Conservation (phyloP, 1,140 invertebrate genomes). For the Riptortus pedestris region DNA sequence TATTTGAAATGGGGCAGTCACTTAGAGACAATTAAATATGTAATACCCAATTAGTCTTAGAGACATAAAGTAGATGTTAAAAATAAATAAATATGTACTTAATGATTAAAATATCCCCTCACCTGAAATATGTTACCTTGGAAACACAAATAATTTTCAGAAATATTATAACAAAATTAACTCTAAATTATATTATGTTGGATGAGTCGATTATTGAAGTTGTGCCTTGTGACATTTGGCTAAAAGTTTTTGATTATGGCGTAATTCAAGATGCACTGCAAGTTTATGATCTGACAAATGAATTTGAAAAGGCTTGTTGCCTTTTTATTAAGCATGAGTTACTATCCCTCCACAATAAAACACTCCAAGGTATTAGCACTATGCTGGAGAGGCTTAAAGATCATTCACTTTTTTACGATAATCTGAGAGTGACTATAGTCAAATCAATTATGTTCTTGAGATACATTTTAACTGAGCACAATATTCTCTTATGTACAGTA, state of each 20-base stretch:
- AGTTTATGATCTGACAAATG: neutral
- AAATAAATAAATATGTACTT: too few species aligned
- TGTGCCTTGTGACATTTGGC: conserved; percentile 2
- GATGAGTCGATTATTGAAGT: too few species aligned
- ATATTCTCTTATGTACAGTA: neutral
- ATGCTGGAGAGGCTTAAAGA: neutral
- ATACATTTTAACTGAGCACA: neutral
- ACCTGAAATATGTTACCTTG: too few species aligned
- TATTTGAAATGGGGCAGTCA: too few species aligned
- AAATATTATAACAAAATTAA: too few species aligned
- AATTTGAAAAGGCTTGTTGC: neutral
- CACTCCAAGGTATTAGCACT: neutral
- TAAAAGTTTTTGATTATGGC: neutral
- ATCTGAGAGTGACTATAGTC: neutral
- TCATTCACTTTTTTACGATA: neutral
- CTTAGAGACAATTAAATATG: too few species aligned
- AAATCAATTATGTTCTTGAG: neutral
- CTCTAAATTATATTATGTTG: too few species aligned
- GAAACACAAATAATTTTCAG: too few species aligned
- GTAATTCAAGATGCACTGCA: conserved; percentile 7
- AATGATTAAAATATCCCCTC: too few species aligned
- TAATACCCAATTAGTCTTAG: too few species aligned
- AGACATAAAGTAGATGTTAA: too few species aligned
- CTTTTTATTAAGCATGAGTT: neutral
- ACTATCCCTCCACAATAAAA: neutral